Base-by-base conservation (phyloP, 2,888 invertebrate genomes). In the Mystacides longicornis region DNA sequence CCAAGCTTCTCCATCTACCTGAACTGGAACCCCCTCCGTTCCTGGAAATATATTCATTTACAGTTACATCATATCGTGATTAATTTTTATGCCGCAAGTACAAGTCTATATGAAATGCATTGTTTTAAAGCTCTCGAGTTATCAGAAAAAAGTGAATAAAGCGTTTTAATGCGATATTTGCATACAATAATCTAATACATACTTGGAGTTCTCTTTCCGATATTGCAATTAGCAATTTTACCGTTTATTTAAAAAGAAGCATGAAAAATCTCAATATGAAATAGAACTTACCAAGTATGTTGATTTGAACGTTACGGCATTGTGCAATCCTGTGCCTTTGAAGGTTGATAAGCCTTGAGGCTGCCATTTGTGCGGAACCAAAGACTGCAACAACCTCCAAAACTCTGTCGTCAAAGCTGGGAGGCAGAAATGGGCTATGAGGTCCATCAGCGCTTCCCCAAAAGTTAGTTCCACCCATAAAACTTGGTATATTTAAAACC, bases 1-100 rank as follows among this genome's bases (percentile, higher is more conserved):
- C 97, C 97, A 97, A 1, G 97, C 96, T 72, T 98, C 98, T 0
- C 97, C 98, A 68, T 98, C 97, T 42, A 96, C 96, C 75, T 92
- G 93, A 52, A 96, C 91, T 1, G 96, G 96, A 18, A 96, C 93
- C 51, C 93, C 90, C 73, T 85, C 95, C 49, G 90, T 89, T 18
- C 91, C 79, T 77, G 58, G 5, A 23, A 52, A n/a, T n/a, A 43
- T 5, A 43, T n/a, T n/a, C n/a, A n/a, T n/a, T n/a, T n/a, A n/a
- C n/a, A n/a, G n/a, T n/a, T n/a, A n/a, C n/a, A n/a, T n/a, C n/a
- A n/a, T n/a, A n/a, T n/a, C n/a, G n/a, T n/a, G n/a, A n/a, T n/a
- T n/a, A n/a, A n/a, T n/a, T n/a, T n/a, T n/a, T n/a, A n/a, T n/a
- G n/a, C n/a, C n/a, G n/a, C n/a, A n/a, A n/a, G n/a, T n/a, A n/a